Conservation (phyloP, 1,140 invertebrate genomes). For the Leptopilina boulardi region DNA sequence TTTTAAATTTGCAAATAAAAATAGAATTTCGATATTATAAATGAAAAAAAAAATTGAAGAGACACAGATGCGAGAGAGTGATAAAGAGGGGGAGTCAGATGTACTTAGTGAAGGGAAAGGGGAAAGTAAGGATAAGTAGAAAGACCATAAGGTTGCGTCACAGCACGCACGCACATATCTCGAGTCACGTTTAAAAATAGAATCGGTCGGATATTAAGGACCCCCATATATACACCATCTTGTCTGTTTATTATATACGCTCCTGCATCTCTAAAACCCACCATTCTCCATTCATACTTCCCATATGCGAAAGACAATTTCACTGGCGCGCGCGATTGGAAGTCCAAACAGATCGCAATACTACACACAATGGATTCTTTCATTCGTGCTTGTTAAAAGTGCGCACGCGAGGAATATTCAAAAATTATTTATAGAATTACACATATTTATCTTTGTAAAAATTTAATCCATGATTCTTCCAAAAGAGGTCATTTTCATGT, state of each 20-base stretch:
- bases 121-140: conserved; percentile 61
- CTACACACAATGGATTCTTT: conserved; percentile 13
- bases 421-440: not conserved
- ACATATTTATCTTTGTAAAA: no score
- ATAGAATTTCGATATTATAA: no score
- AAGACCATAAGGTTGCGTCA: conserved; percentile 71
- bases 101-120: not conserved
- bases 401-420: no score
- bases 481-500: no score
- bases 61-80: conserved; percentile 32
- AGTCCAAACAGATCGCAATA: not conserved
- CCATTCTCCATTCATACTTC: conserved; percentile 31
- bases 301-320: conserved; percentile 31
- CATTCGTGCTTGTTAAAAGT: not conserved
- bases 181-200: conserved; percentile 74
- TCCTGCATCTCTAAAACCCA: conserved; percentile 23
- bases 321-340: not conserved
- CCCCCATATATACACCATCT: conserved; percentile 47
- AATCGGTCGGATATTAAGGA: conserved; percentile 69
- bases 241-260: conserved; percentile 39
- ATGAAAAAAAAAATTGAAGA: no score
- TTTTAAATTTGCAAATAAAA: no score
- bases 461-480: no score
- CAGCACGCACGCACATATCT: conserved; percentile 64
- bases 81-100: conserved; percentile 25